Evolutionary conservation across 2,888 invertebrate species (phyloP).

Genomic region (Himalopsyche kuldschensis): DNA sequence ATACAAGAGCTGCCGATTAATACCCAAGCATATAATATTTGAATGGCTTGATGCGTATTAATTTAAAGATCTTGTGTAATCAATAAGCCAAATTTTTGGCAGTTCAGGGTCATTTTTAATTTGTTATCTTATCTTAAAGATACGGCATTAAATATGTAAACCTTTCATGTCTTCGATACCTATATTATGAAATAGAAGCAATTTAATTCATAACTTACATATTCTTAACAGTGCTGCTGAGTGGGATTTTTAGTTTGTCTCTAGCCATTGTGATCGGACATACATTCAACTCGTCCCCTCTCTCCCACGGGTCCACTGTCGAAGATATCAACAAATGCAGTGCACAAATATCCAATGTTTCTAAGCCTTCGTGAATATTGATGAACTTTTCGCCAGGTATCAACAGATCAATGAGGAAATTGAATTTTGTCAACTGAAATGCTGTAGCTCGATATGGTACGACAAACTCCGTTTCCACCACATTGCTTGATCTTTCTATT

Average conservation of each 20-base stretch:
- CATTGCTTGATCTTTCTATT: slow-evolving; percentile 55
- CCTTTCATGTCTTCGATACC: too few relatives aligned
- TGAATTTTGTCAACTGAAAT: slow-evolving; percentile 62
- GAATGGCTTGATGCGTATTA: too few relatives aligned
- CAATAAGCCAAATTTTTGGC: too few relatives aligned
- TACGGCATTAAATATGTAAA: too few relatives aligned
- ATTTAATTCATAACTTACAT: too few relatives aligned
- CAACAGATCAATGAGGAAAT: slow-evolving; percentile 62
- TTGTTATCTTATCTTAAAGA: too few relatives aligned
- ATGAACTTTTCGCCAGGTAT: slow-evolving; percentile 49
- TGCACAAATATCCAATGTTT: slow-evolving; percentile 54
- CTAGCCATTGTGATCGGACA: slow-evolving; percentile 52
- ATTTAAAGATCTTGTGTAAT: too few relatives aligned
- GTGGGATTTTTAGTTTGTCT: not conserved
- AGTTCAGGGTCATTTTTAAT: too few relatives aligned
- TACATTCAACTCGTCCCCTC: slow-evolving; percentile 61
- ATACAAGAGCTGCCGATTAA: too few relatives aligned
- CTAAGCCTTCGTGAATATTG: slow-evolving; percentile 44
- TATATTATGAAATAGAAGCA: too few relatives aligned
- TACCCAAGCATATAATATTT: too few relatives aligned
- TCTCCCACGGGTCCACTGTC: slow-evolving; percentile 60
- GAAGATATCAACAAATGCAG: slow-evolving; percentile 56
- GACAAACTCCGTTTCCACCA: slow-evolving; percentile 53
- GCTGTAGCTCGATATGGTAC: slow-evolving; percentile 63
- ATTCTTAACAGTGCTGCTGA: too few relatives aligned